Conservation (phyloP, 2,113 vertebrate species). For the Ornithorhynchus anatinus region DNA sequence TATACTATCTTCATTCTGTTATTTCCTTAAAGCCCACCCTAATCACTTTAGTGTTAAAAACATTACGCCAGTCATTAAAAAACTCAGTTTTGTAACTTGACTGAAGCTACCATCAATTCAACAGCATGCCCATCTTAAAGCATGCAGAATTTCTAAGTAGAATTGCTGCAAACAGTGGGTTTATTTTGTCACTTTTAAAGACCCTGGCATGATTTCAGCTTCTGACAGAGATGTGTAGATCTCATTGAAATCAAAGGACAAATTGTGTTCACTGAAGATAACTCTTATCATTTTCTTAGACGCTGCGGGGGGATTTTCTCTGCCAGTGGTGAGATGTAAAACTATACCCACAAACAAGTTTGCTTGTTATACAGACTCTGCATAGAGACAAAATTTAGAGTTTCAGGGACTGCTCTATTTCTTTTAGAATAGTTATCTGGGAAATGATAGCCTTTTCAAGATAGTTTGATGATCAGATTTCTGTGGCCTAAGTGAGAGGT, state of each 20-base stretch:
- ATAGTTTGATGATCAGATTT: neutral
- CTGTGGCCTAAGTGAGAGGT: neutral
- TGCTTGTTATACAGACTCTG: neutral
- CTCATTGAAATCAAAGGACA: conserved; percentile 32
- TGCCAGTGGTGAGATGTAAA: conserved; percentile 7
- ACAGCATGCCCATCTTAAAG: neutral
- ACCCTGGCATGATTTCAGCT: conserved; percentile 12
- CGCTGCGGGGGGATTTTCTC: conserved; percentile 1
- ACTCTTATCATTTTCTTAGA: conserved; percentile 20
- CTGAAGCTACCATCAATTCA: neutral
- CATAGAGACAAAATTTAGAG: neutral
- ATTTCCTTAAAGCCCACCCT: neutral
- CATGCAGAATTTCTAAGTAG: neutral
- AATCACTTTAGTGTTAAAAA: neutral
- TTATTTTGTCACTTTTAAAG: conserved; percentile 27
- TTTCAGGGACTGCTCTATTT: neutral
- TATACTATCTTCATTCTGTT: neutral
- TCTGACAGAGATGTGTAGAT: conserved; percentile 31
- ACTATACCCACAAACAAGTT: neutral
- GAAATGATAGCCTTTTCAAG: neutral
- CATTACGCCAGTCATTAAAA: neutral
- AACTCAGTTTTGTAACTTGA: neutral
- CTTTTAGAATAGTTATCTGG: neutral
- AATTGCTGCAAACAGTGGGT: neutral
- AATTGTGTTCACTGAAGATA: conserved; percentile 34